These are phyloP conservation scores for Epicampocera succincta DNA, from an alignment of 2,888 invertebrate species.

Conservation along the genomic window DNA sequence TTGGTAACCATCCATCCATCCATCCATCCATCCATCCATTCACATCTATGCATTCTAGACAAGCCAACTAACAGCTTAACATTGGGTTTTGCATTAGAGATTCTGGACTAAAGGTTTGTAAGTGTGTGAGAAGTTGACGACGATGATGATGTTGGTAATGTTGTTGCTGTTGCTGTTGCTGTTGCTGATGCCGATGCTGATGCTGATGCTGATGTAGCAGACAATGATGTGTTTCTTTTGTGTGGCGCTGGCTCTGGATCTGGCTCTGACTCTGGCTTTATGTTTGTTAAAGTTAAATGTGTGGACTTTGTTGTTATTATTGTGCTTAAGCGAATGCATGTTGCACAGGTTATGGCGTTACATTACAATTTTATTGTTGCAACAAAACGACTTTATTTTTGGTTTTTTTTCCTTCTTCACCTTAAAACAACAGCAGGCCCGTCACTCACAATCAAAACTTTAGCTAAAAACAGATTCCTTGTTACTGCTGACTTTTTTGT, in stretches of 20 bases:
- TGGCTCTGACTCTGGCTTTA: conserved; percentile 12
- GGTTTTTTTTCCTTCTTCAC: conserved; percentile 28
- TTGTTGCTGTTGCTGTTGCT: background rate
- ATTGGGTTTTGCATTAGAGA: conserved; percentile 33
- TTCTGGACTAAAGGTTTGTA: conserved; percentile 27
- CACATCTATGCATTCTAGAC: conserved; percentile 34
- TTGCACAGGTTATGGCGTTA: conserved; percentile 46
- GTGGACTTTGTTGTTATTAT: conserved; percentile 45
- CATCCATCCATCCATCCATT: conserved; percentile 52
- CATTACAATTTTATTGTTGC: conserved; percentile 66
- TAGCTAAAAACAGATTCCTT: conserved; percentile 20
- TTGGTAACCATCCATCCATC: conserved; percentile 57
- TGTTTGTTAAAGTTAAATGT: conserved; percentile 33
- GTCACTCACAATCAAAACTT: conserved; percentile 58
- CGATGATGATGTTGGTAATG: background rate
- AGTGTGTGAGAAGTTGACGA: conserved; percentile 22
- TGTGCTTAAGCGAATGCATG: conserved; percentile 3
- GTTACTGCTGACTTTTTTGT: background rate
- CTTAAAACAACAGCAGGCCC: conserved; percentile 53
- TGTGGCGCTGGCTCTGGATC: conserved; percentile 12
- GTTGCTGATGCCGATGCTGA: background rate
- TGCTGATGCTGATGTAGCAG: conserved; percentile 1
- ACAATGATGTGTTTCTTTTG: conserved; percentile 25
- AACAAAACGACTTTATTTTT: conserved; percentile 29
- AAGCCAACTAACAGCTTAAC: conserved; percentile 14